Conservation (phyloP, 2,797 vertebrate species). For the Crocodylus rhombifer region DNA sequence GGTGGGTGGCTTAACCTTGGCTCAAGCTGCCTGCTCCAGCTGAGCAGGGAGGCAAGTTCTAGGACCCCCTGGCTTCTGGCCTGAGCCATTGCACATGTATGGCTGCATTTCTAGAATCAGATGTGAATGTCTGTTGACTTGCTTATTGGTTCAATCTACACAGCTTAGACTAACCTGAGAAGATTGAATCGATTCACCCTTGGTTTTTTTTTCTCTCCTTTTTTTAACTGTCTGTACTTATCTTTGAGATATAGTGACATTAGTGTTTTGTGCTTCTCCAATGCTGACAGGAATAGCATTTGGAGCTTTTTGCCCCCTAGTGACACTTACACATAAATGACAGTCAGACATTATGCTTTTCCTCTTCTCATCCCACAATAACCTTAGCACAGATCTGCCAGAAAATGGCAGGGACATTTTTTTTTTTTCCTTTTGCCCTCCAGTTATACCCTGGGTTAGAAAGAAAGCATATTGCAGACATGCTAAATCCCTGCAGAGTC, state of each 20-base stretch:
- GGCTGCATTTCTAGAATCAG: too few species aligned
- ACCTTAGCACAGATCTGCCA: neutral
- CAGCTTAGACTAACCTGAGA: too few species aligned
- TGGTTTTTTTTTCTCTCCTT: too few species aligned
- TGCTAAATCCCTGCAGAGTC: neutral
- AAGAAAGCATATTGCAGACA: neutral
- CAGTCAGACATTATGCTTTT: slow-evolving; percentile 24
- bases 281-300: slow-evolving; percentile 1
- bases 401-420: neutral
- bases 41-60: too few species aligned
- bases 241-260: slow-evolving; percentile 17
- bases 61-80: too few species aligned
- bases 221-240: too few species aligned
- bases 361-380: slow-evolving; percentile 34
- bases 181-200: too few species aligned
- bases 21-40: too few species aligned
- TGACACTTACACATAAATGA: slow-evolving; percentile 55
- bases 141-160: too few species aligned
- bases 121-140: too few species aligned
- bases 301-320: slow-evolving; percentile 49
- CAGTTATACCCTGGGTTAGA: slow-evolving; percentile 6
- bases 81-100: too few species aligned
- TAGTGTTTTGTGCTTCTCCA: slow-evolving; percentile 8
- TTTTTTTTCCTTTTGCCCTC: slow-evolving; percentile 12
- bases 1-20: too few species aligned